Percentiles rank a stretch among this genome's conserved stretches.
Evolutionary conservation across 2,113 vertebrate species (phyloP).

Genomic region (Panthera tigris): DNA sequence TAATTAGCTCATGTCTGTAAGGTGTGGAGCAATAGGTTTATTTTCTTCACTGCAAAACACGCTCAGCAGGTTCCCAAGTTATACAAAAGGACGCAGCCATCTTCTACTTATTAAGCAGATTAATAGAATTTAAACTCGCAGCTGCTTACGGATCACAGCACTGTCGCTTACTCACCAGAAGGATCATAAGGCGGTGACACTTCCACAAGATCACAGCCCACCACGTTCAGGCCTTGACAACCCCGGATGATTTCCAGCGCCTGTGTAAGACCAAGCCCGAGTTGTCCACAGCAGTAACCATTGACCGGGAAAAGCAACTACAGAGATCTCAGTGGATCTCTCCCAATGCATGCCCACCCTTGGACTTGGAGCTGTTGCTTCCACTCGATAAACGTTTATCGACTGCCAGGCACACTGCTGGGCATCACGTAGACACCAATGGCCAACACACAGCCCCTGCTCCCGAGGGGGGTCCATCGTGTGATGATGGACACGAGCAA

Average conservation of each 20-base stretch:
- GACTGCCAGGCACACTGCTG: background rate
- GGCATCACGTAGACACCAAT: background rate
- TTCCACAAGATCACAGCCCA: slow-evolving; percentile 97
- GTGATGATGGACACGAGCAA: background rate
- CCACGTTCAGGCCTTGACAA: slow-evolving; percentile 91
- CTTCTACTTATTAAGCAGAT: background rate
- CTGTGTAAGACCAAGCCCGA: slow-evolving; percentile 77
- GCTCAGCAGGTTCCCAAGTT: background rate
- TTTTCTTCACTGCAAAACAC: background rate
- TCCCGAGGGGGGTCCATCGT: background rate
- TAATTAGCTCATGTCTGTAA: background rate
- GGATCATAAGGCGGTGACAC: slow-evolving; percentile 92
- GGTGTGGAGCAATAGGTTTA: background rate
- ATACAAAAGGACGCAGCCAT: background rate
- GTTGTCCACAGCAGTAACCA: slow-evolving; percentile 77
- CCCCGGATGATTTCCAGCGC: slow-evolving; percentile 95
- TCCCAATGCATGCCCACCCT: background rate
- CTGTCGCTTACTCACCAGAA: slow-evolving; percentile 86
- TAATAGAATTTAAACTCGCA: background rate
- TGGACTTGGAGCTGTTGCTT: background rate
- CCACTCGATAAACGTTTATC: background rate
- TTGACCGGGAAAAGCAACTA: background rate
- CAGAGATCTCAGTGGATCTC: background rate
- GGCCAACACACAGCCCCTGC: background rate
- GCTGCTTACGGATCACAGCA: background rate